phyloP scores from a whole-genome alignment of 2,888 invertebrate genomes.

The Lithophane socia region DNA sequence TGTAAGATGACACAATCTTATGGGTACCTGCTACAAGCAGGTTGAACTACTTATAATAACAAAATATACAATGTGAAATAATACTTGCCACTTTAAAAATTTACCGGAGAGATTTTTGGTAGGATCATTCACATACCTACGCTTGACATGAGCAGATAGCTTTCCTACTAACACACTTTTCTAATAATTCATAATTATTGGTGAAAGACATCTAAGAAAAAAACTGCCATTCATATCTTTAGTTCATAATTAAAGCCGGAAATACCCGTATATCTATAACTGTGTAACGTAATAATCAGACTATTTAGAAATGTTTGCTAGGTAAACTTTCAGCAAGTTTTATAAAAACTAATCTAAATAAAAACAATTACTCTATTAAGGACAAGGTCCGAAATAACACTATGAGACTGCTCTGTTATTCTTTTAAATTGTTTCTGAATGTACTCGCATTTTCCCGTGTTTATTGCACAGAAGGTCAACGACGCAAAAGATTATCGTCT shows the following conservation, averaged over 20 bases:
- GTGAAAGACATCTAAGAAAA: background rate
- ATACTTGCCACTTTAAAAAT: background rate
- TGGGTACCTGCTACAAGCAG: conserved; percentile 48
- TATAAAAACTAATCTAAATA: conserved; percentile 60
- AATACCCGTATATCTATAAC: background rate
- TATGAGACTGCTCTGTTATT: conserved; percentile 67
- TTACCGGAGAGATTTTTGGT: conserved; percentile 3
- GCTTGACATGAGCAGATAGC: background rate
- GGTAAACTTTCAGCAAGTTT: conserved; percentile 26
- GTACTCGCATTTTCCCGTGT: conserved; percentile 73
- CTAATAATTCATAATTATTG: background rate
- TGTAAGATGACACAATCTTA: conserved; percentile 78
- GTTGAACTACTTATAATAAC: conserved; percentile 14
- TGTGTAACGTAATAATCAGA: background rate
- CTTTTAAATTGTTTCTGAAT: conserved; percentile 71
- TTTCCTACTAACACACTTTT: background rate
- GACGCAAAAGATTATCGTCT: conserved; percentile 64
- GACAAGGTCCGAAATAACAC: conserved; percentile 70
- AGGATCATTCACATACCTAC: background rate
- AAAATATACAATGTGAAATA: conserved; percentile 26
- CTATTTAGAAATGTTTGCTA: background rate
- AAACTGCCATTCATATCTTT: background rate
- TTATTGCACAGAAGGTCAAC: conserved; percentile 71
- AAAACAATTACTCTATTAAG: conserved; percentile 71
- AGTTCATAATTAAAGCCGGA: background rate